phyloP scores from a whole-genome alignment of 2,797 vertebrate species.

The Xiphorhynchus erythropygius region DNA sequence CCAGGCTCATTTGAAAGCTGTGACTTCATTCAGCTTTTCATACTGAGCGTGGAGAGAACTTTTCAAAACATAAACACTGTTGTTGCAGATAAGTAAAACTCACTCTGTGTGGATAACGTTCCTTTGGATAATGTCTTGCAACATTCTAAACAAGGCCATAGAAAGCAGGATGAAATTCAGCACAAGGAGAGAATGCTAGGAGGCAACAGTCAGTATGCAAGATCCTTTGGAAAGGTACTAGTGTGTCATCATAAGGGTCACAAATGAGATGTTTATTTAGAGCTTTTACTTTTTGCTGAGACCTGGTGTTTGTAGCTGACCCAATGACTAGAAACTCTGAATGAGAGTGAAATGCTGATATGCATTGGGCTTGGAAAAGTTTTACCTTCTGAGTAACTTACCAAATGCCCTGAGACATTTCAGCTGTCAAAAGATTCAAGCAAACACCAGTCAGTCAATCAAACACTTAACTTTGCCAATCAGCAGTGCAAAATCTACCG shows the following conservation, averaged over 20 bases:
- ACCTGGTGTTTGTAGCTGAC: not conserved
- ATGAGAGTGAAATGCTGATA: not conserved
- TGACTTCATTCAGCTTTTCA: not conserved
- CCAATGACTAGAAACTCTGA: not conserved
- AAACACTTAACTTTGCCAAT: not conserved
- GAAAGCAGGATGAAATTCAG: not conserved
- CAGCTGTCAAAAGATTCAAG: not conserved
- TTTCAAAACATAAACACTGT: not conserved
- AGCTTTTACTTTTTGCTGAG: not conserved
- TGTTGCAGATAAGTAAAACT: not conserved
- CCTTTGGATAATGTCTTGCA: not conserved
- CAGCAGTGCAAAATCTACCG: not conserved
- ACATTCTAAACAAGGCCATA: not conserved
- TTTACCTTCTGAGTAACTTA: not conserved
- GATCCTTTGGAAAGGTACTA: not conserved
- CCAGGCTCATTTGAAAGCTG: not conserved
- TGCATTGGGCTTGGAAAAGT: not conserved
- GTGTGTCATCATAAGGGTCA: not conserved
- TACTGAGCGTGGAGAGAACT: not conserved
- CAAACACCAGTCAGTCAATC: not conserved
- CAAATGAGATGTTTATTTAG: not conserved
- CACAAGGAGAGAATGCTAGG: not conserved
- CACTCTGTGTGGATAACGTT: not conserved
- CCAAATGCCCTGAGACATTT: not conserved
- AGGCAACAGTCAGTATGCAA: fast-evolving